phyloP scores from a whole-genome alignment of 1,140 invertebrate species.

The Neodiprion fabricii region DNA sequence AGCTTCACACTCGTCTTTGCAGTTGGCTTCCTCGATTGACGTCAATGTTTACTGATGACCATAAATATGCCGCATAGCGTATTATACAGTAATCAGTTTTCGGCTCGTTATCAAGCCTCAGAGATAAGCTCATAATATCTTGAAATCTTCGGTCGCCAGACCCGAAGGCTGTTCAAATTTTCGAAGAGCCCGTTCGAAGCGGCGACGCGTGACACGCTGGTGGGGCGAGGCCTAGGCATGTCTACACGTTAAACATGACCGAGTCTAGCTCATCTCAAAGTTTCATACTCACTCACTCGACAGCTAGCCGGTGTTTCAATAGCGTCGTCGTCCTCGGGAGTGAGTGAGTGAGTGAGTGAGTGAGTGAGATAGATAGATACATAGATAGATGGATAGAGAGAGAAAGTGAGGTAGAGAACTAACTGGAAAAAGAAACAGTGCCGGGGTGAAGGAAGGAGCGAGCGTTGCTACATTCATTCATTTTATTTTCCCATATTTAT shows the following conservation, averaged over 20 bases:
- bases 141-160: neutral
- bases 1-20: neutral
- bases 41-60: neutral
- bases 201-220: neutral
- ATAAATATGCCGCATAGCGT: neutral
- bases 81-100: conserved; percentile 3
- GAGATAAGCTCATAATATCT: neutral
- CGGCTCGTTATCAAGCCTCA: neutral
- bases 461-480: too few species aligned
- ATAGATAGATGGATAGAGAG: neutral
- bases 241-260: neutral
- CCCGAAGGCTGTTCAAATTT: neutral
- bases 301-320: neutral
- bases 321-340: neutral
- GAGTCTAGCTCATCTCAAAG: neutral
- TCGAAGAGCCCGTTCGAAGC: neutral
- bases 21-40: neutral
- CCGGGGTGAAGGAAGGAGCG: too few species aligned
- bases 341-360: neutral
- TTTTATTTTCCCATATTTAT: too few species aligned
- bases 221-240: neutral
- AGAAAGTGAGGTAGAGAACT: neutral
- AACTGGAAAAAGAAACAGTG: too few species aligned
- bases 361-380: neutral
- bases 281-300: conserved; percentile 5